Evolutionary conservation across 2,888 invertebrate genomes (phyloP), one percentile per base, ranked within the genome.

Genomic region (Alviniconcha strummeri): DNA sequence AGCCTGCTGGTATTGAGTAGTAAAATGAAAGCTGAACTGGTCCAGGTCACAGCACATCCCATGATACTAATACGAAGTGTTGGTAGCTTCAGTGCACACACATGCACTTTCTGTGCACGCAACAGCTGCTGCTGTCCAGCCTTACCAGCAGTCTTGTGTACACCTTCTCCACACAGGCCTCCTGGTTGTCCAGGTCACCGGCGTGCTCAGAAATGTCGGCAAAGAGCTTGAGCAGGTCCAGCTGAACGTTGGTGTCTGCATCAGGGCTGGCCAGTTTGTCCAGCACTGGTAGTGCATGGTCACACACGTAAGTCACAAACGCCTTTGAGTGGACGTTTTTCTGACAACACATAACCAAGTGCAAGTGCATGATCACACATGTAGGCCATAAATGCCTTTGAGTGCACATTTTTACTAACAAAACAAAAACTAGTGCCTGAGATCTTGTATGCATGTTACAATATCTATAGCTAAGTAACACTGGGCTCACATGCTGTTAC

Each of bases 271-370:
- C 88, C 69, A 91, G 82, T 13, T 89, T 87, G 64, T 89, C 88
- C n/a, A 94, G 84, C 83, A 96, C 95, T 15, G 97, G 96, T 85
- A 98, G 94, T 64, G 98, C 96, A 95, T 97, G 96, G 84, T 96
- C 96, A 93, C 97, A 97, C 92, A 97, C 96, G 93, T 97, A 97
- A 71, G 95, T 95, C 4, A 98, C 96, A 93, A 97, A 98, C 90
- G 96, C 96, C 19, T 96, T 96, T 0, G 98, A 97, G 93, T 97
- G 96, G 75, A 97, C 96, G 94, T 97, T 96, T 85, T 96, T 95
- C 98, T 98, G 94, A 36, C 36, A 36, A 36, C 36, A 36, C 36
- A 36, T 36, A 36, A 36, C 36, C 36, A 36, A 36, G 36, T 36
- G 36, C 36, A 36, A 36, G 36, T 36, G 36, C 36, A 36, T 36